phyloP scores from a whole-genome alignment of 2,113 vertebrate species.

The Acanthochromis polyacanthus region DNA sequence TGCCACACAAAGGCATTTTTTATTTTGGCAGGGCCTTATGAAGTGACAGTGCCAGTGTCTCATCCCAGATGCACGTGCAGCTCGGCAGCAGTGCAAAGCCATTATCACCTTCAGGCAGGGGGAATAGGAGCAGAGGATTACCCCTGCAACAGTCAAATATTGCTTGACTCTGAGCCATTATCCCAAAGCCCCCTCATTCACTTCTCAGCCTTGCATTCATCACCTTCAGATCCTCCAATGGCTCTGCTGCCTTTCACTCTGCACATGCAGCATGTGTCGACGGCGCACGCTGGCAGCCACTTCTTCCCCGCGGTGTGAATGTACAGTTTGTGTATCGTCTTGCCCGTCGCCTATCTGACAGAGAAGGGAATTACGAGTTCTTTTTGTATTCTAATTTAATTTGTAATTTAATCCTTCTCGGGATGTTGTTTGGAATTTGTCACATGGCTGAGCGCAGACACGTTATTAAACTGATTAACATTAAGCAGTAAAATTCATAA shows the following conservation, averaged over 20 bases:
- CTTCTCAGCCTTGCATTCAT: constrained; percentile 65
- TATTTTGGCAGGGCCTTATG: constrained; percentile 32
- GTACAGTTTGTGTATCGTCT: constrained; percentile 3
- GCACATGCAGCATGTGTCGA: constrained; percentile 16
- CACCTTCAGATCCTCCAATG: constrained; percentile 54
- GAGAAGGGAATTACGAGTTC: constrained; percentile 11
- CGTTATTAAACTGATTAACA: constrained; percentile 9
- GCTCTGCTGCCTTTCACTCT: constrained; percentile 41
- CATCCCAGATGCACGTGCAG: constrained; percentile 33
- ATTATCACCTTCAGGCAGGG: constrained; percentile 72
- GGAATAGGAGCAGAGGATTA: constrained; percentile 64
- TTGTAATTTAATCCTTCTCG: constrained; percentile 44
- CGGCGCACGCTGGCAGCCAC: constrained; percentile 32
- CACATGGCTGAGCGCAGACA: constrained; percentile 8
- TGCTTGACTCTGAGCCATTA: constrained; percentile 70
- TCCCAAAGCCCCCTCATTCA: constrained; percentile 70
- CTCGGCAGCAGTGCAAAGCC: constrained; percentile 52
- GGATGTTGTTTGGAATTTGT: constrained; percentile 8
- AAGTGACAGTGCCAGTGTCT: constrained; percentile 37
- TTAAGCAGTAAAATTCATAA: background rate
- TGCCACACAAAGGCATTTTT: constrained; percentile 18
- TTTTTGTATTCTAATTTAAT: constrained; percentile 50
- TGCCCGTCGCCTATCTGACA: background rate
- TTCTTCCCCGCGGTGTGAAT: constrained; percentile 22
- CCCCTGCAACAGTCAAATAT: constrained; percentile 70